Evolutionary conservation across 2,113 vertebrate genomes (phyloP).

Genomic region (Colinus virginianus): DNA sequence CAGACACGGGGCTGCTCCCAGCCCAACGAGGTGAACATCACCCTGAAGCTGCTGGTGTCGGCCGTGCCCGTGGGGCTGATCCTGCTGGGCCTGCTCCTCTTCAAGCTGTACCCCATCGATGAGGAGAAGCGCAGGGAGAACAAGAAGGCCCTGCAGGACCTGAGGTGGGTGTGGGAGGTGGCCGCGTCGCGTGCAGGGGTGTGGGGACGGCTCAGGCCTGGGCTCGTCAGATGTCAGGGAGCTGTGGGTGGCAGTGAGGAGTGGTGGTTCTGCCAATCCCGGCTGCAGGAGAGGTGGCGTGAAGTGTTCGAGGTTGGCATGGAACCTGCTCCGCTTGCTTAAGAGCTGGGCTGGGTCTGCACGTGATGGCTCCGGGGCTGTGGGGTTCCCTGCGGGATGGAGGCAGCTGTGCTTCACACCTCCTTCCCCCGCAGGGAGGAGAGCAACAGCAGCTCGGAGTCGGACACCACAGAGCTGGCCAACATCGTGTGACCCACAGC

Average conservation of each 20-base stretch:
- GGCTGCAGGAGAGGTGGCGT: background rate
- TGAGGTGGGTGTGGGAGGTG: constrained; percentile 75
- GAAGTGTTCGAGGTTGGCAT: background rate
- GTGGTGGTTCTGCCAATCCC: background rate
- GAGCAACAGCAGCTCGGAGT: constrained; percentile 79
- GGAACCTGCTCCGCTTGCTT: background rate
- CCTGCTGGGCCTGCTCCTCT: constrained; percentile 86
- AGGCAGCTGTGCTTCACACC: background rate
- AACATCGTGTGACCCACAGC: constrained; percentile 77
- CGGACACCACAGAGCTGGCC: constrained; percentile 83
- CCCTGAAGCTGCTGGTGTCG: constrained; percentile 90
- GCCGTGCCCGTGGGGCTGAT: constrained; percentile 87
- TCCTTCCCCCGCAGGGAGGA: constrained; percentile 6
- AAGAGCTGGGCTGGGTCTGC: accelerated
- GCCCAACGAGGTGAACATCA: constrained; percentile 81
- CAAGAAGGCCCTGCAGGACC: constrained; percentile 84
- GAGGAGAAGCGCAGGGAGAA: constrained; percentile 88
- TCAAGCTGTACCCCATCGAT: constrained; percentile 90
- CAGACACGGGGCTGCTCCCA: constrained; percentile 84
- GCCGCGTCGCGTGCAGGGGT: background rate
- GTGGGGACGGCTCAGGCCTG: background rate
- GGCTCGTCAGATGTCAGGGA: background rate
- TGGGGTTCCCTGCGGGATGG: background rate
- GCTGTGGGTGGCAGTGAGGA: background rate
- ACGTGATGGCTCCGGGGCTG: background rate